Percentiles rank a stretch among this genome's conserved stretches.
These are phyloP conservation scores for Acanthurus tractus DNA, from an alignment of 2,797 vertebrate species.

Conservation along the genomic window DNA sequence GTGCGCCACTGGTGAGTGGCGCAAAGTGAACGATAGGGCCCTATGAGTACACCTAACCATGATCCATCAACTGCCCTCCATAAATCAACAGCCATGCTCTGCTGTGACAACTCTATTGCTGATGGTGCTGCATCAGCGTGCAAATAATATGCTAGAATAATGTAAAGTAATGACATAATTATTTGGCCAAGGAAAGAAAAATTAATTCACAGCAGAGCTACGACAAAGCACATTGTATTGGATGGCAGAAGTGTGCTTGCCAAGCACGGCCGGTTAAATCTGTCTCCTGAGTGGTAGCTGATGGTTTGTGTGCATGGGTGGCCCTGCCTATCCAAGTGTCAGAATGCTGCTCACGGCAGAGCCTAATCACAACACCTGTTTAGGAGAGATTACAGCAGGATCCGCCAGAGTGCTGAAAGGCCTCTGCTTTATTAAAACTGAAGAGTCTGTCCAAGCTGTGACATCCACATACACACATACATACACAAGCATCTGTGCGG, in stretches of 20 bases:
- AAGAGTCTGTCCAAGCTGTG: conserved; percentile 64
- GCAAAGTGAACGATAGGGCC: too few relatives aligned
- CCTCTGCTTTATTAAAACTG: conserved; percentile 70
- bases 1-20: too few relatives aligned
- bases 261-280: conserved; percentile 46
- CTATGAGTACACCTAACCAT: not conserved
- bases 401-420: conserved; percentile 65
- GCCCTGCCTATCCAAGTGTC: conserved; percentile 65
- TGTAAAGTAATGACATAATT: conserved; percentile 45
- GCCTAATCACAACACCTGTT: conserved; percentile 82
- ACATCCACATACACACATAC: conserved; percentile 38
- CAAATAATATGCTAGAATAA: conserved; percentile 36
- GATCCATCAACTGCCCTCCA: conserved; percentile 36
- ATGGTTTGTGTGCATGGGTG: conserved; percentile 51
- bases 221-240: conserved; percentile 44
- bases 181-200: conserved; percentile 31
- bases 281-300: conserved; percentile 58
- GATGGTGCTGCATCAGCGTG: conserved; percentile 50
- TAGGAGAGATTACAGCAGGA: conserved; percentile 77
- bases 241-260: conserved; percentile 31
- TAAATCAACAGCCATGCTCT: conserved; percentile 31
- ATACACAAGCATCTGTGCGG: conserved; percentile 6
- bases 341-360: conserved; percentile 64
- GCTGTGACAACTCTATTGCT: conserved; percentile 43
- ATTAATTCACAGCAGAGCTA: conserved; percentile 36